phyloP scores from a whole-genome alignment of 2,797 vertebrate genomes.

The Lepus townsendii region DNA sequence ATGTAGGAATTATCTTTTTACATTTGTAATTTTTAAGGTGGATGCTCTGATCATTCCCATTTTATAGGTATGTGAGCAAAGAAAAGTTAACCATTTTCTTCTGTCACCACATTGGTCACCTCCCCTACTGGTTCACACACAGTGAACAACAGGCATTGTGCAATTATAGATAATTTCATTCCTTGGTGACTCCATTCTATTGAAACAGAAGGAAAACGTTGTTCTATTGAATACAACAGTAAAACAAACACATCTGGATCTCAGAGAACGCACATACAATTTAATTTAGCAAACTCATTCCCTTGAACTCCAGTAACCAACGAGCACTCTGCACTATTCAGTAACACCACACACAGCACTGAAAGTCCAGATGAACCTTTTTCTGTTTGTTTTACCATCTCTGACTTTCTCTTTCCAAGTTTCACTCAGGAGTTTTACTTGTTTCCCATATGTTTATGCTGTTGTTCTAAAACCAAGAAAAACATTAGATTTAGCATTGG shows the following conservation, averaged over 20 bases:
- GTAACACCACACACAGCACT: not conserved
- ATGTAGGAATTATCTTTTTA: not conserved
- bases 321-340: not conserved
- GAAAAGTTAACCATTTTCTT: not conserved
- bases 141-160: not conserved
- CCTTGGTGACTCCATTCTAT: not conserved
- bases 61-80: not conserved
- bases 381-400: conserved; percentile 79
- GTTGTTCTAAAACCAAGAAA: conserved; percentile 77
- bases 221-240: not conserved
- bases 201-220: conserved; percentile 14
- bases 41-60: not conserved
- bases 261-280: not conserved
- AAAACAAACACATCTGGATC: not conserved
- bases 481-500: conserved; percentile 48
- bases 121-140: not conserved
- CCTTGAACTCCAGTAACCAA: not conserved
- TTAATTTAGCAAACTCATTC: not conserved
- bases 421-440: conserved; percentile 73
- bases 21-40: not conserved
- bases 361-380: not conserved
- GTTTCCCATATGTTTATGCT: conserved; percentile 47
- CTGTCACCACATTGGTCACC: no score
- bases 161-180: not conserved
- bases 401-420: conserved; percentile 80